phyloP scores from a whole-genome alignment of 2,888 invertebrate species.

The Idaea aversata region DNA sequence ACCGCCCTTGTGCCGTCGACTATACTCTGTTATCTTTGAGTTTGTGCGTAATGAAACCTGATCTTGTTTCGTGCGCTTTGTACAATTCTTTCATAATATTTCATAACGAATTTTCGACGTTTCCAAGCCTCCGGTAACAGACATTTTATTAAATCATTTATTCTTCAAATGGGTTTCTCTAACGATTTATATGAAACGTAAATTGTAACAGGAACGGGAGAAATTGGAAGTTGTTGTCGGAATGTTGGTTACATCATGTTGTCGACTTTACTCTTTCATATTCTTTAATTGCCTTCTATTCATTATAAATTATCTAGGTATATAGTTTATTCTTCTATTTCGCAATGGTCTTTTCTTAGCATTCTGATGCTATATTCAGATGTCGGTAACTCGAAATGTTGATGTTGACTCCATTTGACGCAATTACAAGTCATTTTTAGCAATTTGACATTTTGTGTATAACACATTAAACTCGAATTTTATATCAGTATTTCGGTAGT shows the following conservation, averaged over 20 bases:
- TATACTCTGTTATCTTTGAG: slow-evolving; percentile 23
- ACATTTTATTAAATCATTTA: neutral
- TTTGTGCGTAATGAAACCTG: slow-evolving; percentile 6
- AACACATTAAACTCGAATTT: no score
- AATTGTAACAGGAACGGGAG: neutral
- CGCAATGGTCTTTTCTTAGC: neutral
- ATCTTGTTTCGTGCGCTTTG: slow-evolving; percentile 3
- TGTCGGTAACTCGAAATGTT: neutral
- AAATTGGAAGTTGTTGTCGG: neutral
- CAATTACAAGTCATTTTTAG: no score
- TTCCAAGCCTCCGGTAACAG: slow-evolving; percentile 1
- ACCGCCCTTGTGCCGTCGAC: slow-evolving; percentile 40
- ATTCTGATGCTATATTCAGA: neutral
- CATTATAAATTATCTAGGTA: neutral
- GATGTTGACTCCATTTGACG: no score
- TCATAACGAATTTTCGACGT: neutral
- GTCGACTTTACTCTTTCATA: neutral
- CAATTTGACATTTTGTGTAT: no score
- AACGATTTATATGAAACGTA: neutral
- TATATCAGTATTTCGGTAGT: no score
- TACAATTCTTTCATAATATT: neutral
- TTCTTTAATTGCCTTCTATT: neutral
- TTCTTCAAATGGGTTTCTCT: slow-evolving; percentile 1
- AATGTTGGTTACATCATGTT: neutral
- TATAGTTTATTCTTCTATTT: neutral